Evolutionary conservation across 2,888 invertebrate genomes (phyloP), one percentile per base, ranked within the genome.

Genomic region (Pheosia tremula): DNA sequence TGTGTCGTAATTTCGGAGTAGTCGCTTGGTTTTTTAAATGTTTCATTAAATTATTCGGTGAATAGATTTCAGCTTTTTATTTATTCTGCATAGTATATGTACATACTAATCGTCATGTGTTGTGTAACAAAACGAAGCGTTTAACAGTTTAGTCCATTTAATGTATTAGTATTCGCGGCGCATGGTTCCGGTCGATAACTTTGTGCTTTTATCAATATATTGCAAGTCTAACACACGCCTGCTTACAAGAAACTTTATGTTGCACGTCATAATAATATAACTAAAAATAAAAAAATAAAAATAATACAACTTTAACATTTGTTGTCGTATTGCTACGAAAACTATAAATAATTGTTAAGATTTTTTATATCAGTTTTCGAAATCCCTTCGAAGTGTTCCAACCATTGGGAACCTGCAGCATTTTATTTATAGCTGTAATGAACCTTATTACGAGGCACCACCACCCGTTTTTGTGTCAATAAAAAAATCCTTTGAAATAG

Each of bases 1-100:
- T 69, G 66, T 67, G 58, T 66, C 60, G 56, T 62, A 56, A 55
- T 63, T 62, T 63, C 43, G 55, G 56, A 61, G 57, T 73, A 73
- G 60, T 66, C 58, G 60, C 61, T 54, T 60, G 57, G 62, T 8
- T 38, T 60, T 67, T 37, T 50, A 60, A 11, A 37, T 50, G 6
- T 59, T 47, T 54, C 39, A 55, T 54, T 58, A 58, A 24, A 24
- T 47, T 52, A 60, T 62, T 66, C 54, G 11, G 55, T 53, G 13
- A 39, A 7, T 55, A 53, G n/a, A 47, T 47, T n/a, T 47, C 11
- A 47, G 11, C 11, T 47, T 47, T 47, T 47, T 47, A 9, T 47
- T 47, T 9, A 47, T 11, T 9, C 47, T 3, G 43, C 9, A 43
- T 43, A 24, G 24, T 24, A 24, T 24, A 24, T 24, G 24, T 43